phyloP scores from a whole-genome alignment of 2,113 vertebrate species.

The Varanus salvator region DNA sequence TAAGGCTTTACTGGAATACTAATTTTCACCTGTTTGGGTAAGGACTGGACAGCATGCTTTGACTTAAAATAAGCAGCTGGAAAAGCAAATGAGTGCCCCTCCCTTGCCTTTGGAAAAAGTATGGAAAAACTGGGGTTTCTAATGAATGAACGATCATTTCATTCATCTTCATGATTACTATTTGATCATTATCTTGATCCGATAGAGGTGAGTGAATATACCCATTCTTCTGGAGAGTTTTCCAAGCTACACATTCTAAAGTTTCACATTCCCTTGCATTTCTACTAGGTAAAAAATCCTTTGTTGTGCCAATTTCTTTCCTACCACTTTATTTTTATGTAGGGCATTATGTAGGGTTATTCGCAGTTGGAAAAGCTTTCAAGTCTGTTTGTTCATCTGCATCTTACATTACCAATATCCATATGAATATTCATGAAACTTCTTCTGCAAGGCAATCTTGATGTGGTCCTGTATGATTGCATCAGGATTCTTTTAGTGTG shows the following conservation, averaged over 20 bases:
- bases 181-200: neutral
- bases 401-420: neutral
- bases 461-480: too few species aligned
- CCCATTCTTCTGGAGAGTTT: neutral
- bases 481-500: too few species aligned
- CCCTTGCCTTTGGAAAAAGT: neutral
- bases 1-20: slow-evolving; percentile 27
- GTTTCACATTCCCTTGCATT: neutral
- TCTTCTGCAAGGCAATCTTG: too few species aligned
- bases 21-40: slow-evolving; percentile 45
- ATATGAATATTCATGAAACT: too few species aligned
- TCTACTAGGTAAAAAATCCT: neutral
- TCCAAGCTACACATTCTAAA: too few species aligned
- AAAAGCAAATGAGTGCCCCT: neutral
- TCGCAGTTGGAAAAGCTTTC: neutral
- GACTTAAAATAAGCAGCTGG: slow-evolving; percentile 18
- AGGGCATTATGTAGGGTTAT: too few species aligned
- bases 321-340: too few species aligned
- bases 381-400: neutral
- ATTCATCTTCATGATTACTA: neutral
- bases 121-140: neutral
- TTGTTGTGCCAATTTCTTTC: neutral
- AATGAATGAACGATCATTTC: neutral
- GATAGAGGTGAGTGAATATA: neutral
- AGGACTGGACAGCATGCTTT: slow-evolving; percentile 22